A percentile compares a stretch with the other conserved stretches of the same genome.
Conservation (phyloP, 2,113 vertebrate species). For the Gobiocypris rarus region DNA sequence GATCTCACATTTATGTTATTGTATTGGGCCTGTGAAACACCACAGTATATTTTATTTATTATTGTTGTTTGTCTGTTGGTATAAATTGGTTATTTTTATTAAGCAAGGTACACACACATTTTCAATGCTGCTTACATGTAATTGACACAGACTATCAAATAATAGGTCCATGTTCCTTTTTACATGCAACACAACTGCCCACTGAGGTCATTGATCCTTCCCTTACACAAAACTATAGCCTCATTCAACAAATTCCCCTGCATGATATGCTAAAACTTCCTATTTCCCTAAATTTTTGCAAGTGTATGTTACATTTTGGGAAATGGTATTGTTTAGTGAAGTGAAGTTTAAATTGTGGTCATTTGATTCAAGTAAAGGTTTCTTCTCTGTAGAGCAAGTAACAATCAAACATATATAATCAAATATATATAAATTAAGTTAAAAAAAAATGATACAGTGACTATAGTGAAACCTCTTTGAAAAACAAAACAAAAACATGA, state of each 20-base stretch:
- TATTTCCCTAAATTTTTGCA: slow-evolving; percentile 18
- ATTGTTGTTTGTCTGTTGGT: neutral
- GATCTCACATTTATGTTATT: neutral
- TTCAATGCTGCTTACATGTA: neutral
- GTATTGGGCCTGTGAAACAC: neutral
- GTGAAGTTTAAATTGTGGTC: neutral
- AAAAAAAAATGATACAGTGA: neutral
- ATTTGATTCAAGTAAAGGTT: neutral
- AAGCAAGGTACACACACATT: neutral
- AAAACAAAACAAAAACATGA: neutral
- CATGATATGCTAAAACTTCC: neutral
- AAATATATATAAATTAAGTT: neutral
- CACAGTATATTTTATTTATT: too few relatives aligned
- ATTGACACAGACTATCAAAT: neutral
- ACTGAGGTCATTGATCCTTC: neutral
- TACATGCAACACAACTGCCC: neutral
- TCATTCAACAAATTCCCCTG: neutral
- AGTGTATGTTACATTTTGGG: neutral
- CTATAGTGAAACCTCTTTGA: neutral
- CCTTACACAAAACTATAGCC: neutral
- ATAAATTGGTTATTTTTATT: neutral
- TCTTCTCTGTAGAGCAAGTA: neutral
- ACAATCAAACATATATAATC: neutral
- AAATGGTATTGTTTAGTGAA: slow-evolving; percentile 13
- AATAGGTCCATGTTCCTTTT: neutral